Evolutionary conservation across 2,888 invertebrate genomes (phyloP), one percentile per base, ranked within the genome.

Genomic region (Phragmatobia fuliginosa): DNA sequence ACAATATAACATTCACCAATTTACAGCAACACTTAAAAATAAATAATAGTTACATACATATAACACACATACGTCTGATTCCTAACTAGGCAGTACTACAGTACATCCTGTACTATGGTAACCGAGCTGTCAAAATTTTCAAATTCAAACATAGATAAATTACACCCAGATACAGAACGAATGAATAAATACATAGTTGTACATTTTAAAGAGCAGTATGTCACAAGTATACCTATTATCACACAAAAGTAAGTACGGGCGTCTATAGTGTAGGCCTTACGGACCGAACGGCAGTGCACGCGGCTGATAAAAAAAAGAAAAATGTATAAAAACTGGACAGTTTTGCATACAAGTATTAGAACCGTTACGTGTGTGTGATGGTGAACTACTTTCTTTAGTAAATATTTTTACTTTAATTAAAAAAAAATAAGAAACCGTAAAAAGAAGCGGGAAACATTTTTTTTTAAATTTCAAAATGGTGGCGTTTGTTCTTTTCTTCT

Each of bases 291-390:
- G 73, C 80, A 70, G 68, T 79, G 74, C 80, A 76, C 70, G 78
- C 71, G 74, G 59, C 70, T 77, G 80, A 79, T 79, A 85, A 85
- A 87, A 85, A 84, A 79, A 78, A 72, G 70, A 77, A 80, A 87
- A 82, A 91, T 89, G 88, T 90, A 92, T 92, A 92, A 88, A 91
- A 91, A 83, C 81, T 85, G 81, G 74, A 60, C 73, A 72, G 75
- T 75, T 66, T 62, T 60, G 45, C 74, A 68, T 80, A 78, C 76
- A 67, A 71, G 74, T 75, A 74, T 86, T 88, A 92, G 88, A 92
- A 78, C 71, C 71, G 75, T 70, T 71, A 73, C 60, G 85, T 78
- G 80, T 77, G 84, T 84, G 88, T 80, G 71, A 78, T 71, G 77
- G 85, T 85, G 84, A 70, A 76, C 78, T 74, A 62, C 71, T 59